phyloP scores from a whole-genome alignment of 2,888 invertebrate genomes.

The Dasypogon diadema region DNA sequence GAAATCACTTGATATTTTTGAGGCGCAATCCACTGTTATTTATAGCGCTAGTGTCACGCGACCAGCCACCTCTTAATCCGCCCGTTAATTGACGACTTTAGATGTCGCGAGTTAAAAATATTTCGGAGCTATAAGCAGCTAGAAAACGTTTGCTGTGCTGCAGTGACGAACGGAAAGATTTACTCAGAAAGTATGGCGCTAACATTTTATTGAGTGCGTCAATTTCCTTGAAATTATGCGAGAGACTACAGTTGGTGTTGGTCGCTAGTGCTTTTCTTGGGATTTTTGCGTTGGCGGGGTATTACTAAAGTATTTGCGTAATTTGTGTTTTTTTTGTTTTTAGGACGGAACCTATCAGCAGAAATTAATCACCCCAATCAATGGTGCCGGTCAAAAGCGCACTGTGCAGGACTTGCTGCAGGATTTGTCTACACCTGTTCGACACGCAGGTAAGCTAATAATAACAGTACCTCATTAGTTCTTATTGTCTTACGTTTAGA shows the following conservation, averaged over 20 bases:
- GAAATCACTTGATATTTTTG: slow-evolving; percentile 8
- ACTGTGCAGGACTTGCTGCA: slow-evolving; percentile 65
- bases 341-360: slow-evolving; percentile 67
- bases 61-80: slow-evolving; percentile 22
- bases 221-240: too few species aligned
- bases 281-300: too few species aligned
- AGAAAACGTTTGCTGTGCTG: too few species aligned
- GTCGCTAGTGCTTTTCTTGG: too few species aligned
- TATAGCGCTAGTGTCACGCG: slow-evolving; percentile 36
- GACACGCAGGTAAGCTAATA: slow-evolving; percentile 64
- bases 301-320: neutral
- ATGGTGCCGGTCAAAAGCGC: slow-evolving; percentile 65
- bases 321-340: slow-evolving; percentile 54
- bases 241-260: too few species aligned
- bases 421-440: slow-evolving; percentile 67
- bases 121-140: neutral
- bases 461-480: slow-evolving; percentile 9
- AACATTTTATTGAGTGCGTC: slow-evolving; percentile 20
- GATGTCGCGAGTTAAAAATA: slow-evolving; percentile 41
- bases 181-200: slow-evolving; percentile 23
- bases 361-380: slow-evolving; percentile 65
- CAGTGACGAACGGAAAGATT: too few species aligned
- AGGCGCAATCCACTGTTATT: slow-evolving; percentile 23
- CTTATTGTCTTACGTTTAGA: slow-evolving; percentile 38
- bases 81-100: slow-evolving; percentile 36